These are phyloP conservation scores for Psephotus haematonotus DNA, from an alignment of 2,113 vertebrate genomes.

Conservation along the genomic window DNA sequence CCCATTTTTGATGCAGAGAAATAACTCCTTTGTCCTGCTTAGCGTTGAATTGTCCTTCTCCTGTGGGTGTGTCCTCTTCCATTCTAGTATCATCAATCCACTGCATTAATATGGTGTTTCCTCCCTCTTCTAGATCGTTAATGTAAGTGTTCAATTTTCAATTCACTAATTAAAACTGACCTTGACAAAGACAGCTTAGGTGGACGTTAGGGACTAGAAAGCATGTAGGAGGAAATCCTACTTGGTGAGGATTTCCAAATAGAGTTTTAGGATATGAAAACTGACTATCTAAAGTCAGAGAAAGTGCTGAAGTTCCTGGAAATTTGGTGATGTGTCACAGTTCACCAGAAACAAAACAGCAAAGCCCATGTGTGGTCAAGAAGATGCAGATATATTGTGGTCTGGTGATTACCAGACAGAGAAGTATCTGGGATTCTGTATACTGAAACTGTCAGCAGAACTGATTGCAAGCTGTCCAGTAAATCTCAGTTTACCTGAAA, in stretches of 20 bases:
- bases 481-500: not conserved
- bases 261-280: not conserved
- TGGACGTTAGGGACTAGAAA: not conserved
- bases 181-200: not conserved
- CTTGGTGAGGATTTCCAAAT: not conserved
- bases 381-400: not conserved
- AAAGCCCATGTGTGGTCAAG: not conserved
- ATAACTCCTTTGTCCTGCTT: not conserved
- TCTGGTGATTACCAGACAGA: not conserved
- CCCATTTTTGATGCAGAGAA: not conserved
- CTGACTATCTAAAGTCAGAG: not conserved
- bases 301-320: not conserved
- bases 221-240: not conserved
- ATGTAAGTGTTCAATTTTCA: not conserved
- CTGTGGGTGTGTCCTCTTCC: not conserved
- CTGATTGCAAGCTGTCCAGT: not conserved
- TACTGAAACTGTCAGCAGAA: not conserved
- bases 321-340: not conserved
- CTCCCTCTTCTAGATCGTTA: not conserved
- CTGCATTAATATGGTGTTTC: not conserved
- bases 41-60: not conserved
- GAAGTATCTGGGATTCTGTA: not conserved
- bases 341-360: not conserved
- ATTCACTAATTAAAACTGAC: constrained; percentile 1
- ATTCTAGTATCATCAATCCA: not conserved